Base-by-base conservation (phyloP, 2,113 vertebrate species). In the Eonycteris spelaea region DNA sequence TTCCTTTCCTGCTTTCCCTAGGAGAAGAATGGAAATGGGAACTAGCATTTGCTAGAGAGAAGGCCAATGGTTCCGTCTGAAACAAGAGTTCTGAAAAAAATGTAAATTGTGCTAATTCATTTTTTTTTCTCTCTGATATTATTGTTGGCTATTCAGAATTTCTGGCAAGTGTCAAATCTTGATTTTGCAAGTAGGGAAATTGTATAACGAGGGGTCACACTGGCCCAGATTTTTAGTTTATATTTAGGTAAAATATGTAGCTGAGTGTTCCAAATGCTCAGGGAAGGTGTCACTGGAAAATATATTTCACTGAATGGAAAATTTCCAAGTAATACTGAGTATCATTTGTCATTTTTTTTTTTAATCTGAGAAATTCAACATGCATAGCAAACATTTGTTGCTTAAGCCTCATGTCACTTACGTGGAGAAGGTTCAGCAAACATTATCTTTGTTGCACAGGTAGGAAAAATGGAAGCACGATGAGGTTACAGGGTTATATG, bases 281-380 rank as follows among this genome's bases (percentile, higher is more conserved):
- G 13, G 24, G 55, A 77, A 71, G 45, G 14, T 96, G 30, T 86
- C 30, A 19, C 5, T 79, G 57, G 79, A 67, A 83, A 95, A 94
- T 86, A 45, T 53, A 77, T 90, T 92, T 95, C 40, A 26, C 53
- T 53, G 61, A 75, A 26, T 86, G 59, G 16, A 75, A 79, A 80
- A 57, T 67, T 77, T 80, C 61, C 53, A 91, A 45, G 45, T 77
- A 84, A 84, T 33, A 67, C 33, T 38, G 40, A 26, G 53, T 45
- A 40, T 88, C 53, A 35, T 43, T 84, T 89, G 59, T n/a, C 61
- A 4, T 73, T 43, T 71, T 68, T 92, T 43, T 93, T 85, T 89
- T 84, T n/a, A 70, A 91, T 86, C n/a, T 79, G 78, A 82, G 77
- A 93, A 95, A 93, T 71, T 80, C 61, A 86, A 53, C 73, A 86